Percentiles rank a stretch among this genome's conserved stretches.
phyloP scores from a whole-genome alignment of 1,140 invertebrate species.

The Ctenoplectra terminalis region DNA sequence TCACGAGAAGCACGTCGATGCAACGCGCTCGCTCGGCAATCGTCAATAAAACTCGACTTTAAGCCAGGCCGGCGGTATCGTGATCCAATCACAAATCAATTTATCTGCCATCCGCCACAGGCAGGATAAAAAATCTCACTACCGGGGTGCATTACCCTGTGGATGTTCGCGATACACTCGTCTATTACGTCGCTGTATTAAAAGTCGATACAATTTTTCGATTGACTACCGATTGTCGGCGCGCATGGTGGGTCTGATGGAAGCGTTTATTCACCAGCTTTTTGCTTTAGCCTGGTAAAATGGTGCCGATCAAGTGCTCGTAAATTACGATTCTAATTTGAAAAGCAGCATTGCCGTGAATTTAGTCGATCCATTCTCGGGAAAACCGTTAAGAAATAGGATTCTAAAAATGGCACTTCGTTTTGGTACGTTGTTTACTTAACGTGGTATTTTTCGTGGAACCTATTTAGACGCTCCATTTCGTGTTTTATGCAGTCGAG shows the following conservation, averaged over 20 bases:
- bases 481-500: background rate
- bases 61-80: conserved; percentile 38
- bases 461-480: background rate
- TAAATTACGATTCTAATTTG: conserved; percentile 7
- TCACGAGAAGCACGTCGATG: conserved; percentile 45
- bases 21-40: conserved; percentile 46
- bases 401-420: background rate
- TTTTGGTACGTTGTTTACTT: background rate
- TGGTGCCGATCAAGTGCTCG: background rate
- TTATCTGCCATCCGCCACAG: conserved; percentile 64
- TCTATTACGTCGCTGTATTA: conserved; percentile 43
- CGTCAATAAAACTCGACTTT: conserved; percentile 60
- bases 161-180: conserved; percentile 45
- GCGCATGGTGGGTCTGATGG: background rate
- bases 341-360: background rate
- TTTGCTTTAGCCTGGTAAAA: background rate
- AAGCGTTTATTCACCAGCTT: background rate
- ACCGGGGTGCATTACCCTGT: conserved; percentile 54
- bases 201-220: conserved; percentile 50
- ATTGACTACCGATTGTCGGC: background rate
- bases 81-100: conserved; percentile 70
- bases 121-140: conserved; percentile 62
- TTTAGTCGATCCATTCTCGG: background rate
- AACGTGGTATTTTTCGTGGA: background rate
- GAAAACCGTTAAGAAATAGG: background rate